Evolutionary conservation across 2,113 vertebrate species (phyloP), one percentile per base, ranked within the genome.

Genomic region (Psittacara wagleri): DNA sequence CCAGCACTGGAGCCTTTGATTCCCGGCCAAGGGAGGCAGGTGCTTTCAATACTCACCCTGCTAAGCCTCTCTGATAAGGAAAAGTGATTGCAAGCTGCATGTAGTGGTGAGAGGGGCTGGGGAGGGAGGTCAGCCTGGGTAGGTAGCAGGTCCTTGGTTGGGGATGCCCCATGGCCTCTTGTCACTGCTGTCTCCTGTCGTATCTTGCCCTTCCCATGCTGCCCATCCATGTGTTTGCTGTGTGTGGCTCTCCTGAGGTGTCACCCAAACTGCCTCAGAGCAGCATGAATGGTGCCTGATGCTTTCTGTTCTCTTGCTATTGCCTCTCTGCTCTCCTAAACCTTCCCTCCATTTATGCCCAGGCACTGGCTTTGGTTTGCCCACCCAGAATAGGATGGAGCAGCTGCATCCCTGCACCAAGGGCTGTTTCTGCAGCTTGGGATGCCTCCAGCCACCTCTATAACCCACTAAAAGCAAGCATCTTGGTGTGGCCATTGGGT

Each of bases 321-420:
- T 63, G 43, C n/a, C 25, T n/a, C 67, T 13, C 33, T 2, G 1
- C 37, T 57, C 48, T 46, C 43, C 48, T 5, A 22, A 76, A 62
- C 5, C 23, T 19, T 15, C 44, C 16, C 5, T 61, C 37, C 28
- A 1, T 8, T 27, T 8, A 0, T 5, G 24, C 23, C 64, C 24
- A 6, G 20, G 2, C 1, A 4, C 29, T 7, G n/a, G 52, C 52
- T 68, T 54, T 1, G 2, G 25, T 70, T 31, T 41, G 9, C 15
- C n/a, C 1, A 0, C 15, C 7, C 0, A 2, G 35, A 46, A 24
- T 2, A 28, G 57, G n/a, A 48, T 5, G 33, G 8, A 22, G 54
- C 23, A 48, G 77, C 49, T n/a, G 8, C 51, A 23, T 11, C 19
- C 35, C 46, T 12, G 41, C 1, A 10, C 37, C 1, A 0, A 48